Evolutionary conservation across 2,797 vertebrate species (phyloP).

Genomic region (Enoplosus armatus): DNA sequence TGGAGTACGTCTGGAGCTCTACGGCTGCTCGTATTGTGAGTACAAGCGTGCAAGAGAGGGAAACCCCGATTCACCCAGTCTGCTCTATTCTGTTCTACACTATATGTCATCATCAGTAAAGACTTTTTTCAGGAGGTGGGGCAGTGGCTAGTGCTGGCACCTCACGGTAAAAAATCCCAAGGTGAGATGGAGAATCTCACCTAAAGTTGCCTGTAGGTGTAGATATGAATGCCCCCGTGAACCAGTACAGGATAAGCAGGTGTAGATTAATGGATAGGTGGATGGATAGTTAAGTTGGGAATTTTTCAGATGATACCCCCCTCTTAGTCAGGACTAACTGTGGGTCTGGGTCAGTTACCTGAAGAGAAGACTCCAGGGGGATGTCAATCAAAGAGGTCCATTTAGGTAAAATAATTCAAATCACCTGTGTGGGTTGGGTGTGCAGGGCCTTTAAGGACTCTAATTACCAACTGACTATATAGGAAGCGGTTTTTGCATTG

Average conservation of each 20-base stretch:
- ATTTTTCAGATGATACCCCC: no score
- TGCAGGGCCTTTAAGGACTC: no score
- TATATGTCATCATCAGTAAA: no score
- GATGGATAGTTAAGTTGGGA: not conserved
- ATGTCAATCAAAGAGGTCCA: not conserved
- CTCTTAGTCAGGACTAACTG: no score
- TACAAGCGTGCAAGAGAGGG: not conserved
- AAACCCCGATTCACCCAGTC: not conserved
- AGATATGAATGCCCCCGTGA: not conserved
- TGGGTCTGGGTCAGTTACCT: no score
- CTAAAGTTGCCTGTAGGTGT: no score
- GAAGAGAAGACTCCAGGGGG: no score
- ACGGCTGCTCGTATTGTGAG: constrained; percentile 96
- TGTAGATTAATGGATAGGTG: not conserved
- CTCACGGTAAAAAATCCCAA: not conserved
- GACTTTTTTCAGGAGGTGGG: not conserved
- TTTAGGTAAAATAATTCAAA: not conserved
- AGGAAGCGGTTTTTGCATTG: no score
- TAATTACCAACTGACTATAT: no score
- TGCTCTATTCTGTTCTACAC: no score
- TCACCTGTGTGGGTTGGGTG: no score
- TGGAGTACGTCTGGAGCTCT: constrained; percentile 92
- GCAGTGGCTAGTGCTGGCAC: not conserved
- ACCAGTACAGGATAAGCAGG: not conserved
- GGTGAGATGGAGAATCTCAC: not conserved